phyloP scores from a whole-genome alignment of 30 jellyfish, hydroid and myxozoan genomes.

The Catostylus mosaicus region DNA sequence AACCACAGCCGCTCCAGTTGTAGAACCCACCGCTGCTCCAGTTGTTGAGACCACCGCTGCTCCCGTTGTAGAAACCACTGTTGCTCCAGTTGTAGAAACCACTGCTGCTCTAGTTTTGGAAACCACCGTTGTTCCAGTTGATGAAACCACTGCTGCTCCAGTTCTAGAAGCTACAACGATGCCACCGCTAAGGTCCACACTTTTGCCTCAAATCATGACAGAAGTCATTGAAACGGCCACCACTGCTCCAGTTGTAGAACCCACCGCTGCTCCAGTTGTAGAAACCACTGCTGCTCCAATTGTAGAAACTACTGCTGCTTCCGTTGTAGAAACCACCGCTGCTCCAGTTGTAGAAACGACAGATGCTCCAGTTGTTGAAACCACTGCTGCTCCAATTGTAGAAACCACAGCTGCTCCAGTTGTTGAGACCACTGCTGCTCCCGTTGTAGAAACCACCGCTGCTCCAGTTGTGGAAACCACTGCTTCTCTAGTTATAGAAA shows the following conservation, averaged over 20 bases:
- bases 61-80: slow-evolving; percentile 19
- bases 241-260: neutral
- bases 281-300: slow-evolving; percentile 9
- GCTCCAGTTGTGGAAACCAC: slow-evolving; percentile 11
- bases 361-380: slow-evolving; percentile 35
- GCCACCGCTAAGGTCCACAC: too few species aligned
- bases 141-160: slow-evolving; percentile 30
- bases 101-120: neutral
- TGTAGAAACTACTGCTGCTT: slow-evolving; percentile 21
- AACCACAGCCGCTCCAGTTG: slow-evolving; percentile 45
- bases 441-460: neutral
- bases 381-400: slow-evolving; percentile 29
- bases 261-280: slow-evolving; percentile 15
- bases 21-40: slow-evolving; percentile 10
- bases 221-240: too few species aligned
- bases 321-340: slow-evolving; percentile 16
- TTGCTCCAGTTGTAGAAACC: slow-evolving; percentile 8
- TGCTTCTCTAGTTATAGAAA: neutral
- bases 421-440: slow-evolving; percentile 17
- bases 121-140: slow-evolving; percentile 42
- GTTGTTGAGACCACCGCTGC: slow-evolving; percentile 38
- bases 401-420: slow-evolving; percentile 25
- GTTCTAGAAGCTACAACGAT: neutral
- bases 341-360: slow-evolving; percentile 26
- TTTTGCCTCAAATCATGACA: too few species aligned